Evolutionary conservation across 2,797 vertebrate species (phyloP), one percentile per base, ranked within the genome.

Genomic region (Acanthopagrus latus): DNA sequence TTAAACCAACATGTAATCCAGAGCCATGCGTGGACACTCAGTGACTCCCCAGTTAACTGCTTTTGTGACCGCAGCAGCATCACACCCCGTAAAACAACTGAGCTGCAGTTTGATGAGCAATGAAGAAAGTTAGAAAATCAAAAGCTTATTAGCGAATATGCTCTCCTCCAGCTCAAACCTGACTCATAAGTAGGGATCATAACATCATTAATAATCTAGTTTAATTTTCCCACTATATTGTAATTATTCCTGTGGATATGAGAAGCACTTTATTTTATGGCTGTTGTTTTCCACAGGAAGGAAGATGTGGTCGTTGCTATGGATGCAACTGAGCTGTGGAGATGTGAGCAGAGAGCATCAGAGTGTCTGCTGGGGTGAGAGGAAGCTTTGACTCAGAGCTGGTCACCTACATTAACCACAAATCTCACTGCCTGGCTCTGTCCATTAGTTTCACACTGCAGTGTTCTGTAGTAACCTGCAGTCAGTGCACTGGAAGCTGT

Each of bases 301-400:
- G n/a, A 33, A 8, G 50, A 72, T 62, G 48, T n/a, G 9, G 47
- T 29, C 16, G 46, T 74, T 83, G 65, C 70, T 52, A 68, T 83
- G 71, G 76, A 65, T 71, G 72, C 71, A 64, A 16, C 46, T 74
- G 38, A 62, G 12, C 64, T 60, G 29, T 27, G 23, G 59, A n/a
- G 68, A 70, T 20, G 43, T 55, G 66, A 72, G 38, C 64, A 14
- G 51, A 52, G 50, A 51, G 29, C 21, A 46, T 48, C 4, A 17
- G 67, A 62, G 64, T 47, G 54, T 74, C 27, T 67, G 46, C 66
- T 48, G 56, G 63, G 56, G 67, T 52, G 21, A 18, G 9, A 7
- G 38, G 48, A 51, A 21, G 60, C 71, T 74, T 65, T 56, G 48
- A 71, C 47, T 68, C 38, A 1, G 72, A 59, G 64, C 52, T 56